phyloP scores from a whole-genome alignment of 2,888 invertebrate species.

The Meiosimyza platycephala region DNA sequence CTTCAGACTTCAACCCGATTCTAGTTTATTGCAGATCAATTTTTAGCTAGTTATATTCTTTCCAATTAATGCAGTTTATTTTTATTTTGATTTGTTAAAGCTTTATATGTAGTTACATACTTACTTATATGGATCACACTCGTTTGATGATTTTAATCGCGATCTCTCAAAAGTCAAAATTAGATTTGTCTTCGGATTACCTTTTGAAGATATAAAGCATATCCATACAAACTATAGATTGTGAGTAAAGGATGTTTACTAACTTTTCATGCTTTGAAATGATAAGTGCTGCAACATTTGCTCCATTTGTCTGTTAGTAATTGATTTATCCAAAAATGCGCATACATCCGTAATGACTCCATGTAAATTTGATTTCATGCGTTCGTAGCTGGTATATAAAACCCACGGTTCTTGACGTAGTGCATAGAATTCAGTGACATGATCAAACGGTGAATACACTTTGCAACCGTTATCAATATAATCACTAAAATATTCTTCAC shows the following conservation, averaged over 20 bases:
- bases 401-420: constrained; percentile 47
- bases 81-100: background rate
- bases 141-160: too few relatives aligned
- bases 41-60: too few relatives aligned
- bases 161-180: too few relatives aligned
- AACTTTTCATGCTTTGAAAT: constrained; percentile 51
- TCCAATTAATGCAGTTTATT: too few relatives aligned
- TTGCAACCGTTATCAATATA: constrained; percentile 22
- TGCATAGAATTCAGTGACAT: constrained; percentile 47
- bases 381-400: constrained; percentile 47
- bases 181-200: too few relatives aligned
- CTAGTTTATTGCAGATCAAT: too few relatives aligned
- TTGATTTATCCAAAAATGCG: constrained; percentile 43
- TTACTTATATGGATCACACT: background rate
- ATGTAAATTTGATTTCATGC: constrained; percentile 47
- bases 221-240: too few relatives aligned
- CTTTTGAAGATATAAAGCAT: background rate
- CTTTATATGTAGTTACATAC: too few relatives aligned
- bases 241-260: background rate
- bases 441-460: constrained; percentile 33
- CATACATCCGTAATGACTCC: constrained; percentile 44
- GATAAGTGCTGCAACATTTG: constrained; percentile 48
- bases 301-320: constrained; percentile 42
- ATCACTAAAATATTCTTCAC: constrained; percentile 47
- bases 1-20: too few relatives aligned